A percentile compares a stretch with the other conserved stretches of the same genome.
These are phyloP conservation scores for Otus sunia DNA, from an alignment of 2,113 vertebrate species.

Conservation along the genomic window DNA sequence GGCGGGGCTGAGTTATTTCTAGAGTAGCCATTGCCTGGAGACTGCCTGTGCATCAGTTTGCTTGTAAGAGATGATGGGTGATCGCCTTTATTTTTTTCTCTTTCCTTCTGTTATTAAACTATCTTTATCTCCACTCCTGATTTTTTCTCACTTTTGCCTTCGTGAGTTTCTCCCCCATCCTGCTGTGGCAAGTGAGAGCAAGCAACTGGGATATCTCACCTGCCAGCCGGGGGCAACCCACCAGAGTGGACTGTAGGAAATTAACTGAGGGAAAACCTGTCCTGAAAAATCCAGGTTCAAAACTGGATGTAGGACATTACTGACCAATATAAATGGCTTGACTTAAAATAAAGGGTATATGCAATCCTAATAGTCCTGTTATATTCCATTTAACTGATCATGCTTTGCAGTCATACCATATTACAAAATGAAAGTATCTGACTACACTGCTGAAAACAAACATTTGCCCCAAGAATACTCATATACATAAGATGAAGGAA, in stretches of 20 bases:
- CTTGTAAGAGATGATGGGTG: not conserved
- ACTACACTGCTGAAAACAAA: not conserved
- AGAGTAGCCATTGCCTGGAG: not conserved
- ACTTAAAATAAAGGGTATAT: not conserved
- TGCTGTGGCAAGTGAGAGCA: rapidly evolving
- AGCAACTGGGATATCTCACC: not conserved
- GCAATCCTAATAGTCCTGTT: not conserved
- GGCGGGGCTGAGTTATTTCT: not conserved
- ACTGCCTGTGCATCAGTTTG: not conserved
- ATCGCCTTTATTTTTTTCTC: not conserved
- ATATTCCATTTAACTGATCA: not conserved
- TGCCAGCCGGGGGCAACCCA: rapidly evolving
- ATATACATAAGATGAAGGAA: not conserved
- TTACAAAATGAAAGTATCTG: not conserved
- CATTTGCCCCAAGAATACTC: not conserved
- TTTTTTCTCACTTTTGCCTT: not conserved
- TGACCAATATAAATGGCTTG: not conserved
- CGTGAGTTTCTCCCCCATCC: not conserved
- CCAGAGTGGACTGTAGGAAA: not conserved
- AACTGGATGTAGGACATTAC: not conserved
- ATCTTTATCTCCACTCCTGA: not conserved
- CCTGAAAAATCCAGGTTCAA: not conserved
- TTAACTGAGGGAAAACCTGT: not conserved
- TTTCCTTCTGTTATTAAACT: not conserved
- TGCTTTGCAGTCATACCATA: not conserved